Evolutionary conservation across 2,888 invertebrate species (phyloP), one percentile per base, ranked within the genome.

Genomic region (Leucania comma): DNA sequence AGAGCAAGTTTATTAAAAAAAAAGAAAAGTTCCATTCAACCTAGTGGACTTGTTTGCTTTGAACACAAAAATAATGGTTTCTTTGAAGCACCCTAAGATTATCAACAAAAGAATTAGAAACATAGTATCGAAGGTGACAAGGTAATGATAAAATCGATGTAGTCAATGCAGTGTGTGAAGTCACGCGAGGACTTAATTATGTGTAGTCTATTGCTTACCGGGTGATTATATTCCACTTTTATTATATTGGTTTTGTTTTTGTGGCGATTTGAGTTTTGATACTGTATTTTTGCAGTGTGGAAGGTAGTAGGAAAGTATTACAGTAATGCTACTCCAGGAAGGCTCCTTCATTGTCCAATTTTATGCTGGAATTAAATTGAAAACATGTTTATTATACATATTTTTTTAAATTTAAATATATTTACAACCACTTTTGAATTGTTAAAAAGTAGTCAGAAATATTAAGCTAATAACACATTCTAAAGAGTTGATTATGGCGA

Each of bases 101-200:
- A 29, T 29, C 29, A 29, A 29, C 29, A 29, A 29, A 29, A 29
- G 29, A 2, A 29, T 29, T 4, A 4, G 3, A 29, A 29, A 29
- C 29, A 29, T 29, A n/a, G 29, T 29, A 29, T 29, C 29, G 22
- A 42, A 62, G 24, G 24, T 64, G 50, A 67, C 38, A 46, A 32
- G 3, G 17, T 48, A 78, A 66, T 72, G 26, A 69, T 60, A 71
- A 75, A 78, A 83, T 81, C 73, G 68, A 77, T 77, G 51, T n/a
- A 58, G 38, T 20, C 56, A 58, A 65, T 68, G 56, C 72, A 35
- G 61, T 59, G 32, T 61, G 38, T 64, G 3, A 60, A 50, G 75
- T 72, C 84, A 83, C 79, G 79, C 79, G 59, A 83, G 63, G 24
- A 24, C 53, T 54, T 50, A 46, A 77, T 81, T 77, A 76, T 57